A percentile compares a stretch with the other conserved stretches of the same genome.
Conservation (phyloP, 2,888 invertebrate species). For the Corythucha ciliata region DNA sequence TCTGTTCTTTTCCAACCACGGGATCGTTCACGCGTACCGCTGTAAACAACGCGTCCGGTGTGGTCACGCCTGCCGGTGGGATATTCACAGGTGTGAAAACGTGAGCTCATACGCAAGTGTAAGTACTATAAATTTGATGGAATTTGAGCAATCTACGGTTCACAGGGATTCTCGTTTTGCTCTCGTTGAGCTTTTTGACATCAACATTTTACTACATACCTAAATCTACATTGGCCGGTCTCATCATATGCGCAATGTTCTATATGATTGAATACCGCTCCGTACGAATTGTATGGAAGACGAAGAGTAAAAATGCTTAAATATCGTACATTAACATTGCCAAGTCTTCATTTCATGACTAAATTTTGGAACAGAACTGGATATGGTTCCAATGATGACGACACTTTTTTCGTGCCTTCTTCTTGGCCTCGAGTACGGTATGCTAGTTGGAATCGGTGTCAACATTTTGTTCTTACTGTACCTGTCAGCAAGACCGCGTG, state of each 20-base stretch:
- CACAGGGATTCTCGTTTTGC: conserved; percentile 58
- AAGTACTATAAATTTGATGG: too few relatives aligned
- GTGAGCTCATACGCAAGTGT: conserved; percentile 1
- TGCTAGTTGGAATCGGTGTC: conserved; percentile 48
- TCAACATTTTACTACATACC: conserved; percentile 77
- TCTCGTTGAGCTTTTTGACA: conserved; percentile 70
- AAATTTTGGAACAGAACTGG: conserved; percentile 48
- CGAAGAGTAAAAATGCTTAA: conserved; percentile 56
- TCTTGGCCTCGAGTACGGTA: conserved; percentile 55
- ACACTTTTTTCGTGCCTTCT: conserved; percentile 52
- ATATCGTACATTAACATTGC: too few relatives aligned
- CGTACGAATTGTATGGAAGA: conserved; percentile 61
- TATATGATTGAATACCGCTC: conserved; percentile 67
- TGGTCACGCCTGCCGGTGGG: conserved; percentile 72
- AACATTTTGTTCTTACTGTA: conserved; percentile 48
- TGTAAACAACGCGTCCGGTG: conserved; percentile 84
- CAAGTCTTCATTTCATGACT: too few relatives aligned
- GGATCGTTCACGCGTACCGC: conserved; percentile 82
- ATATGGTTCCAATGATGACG: conserved; percentile 49
- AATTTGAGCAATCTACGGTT: too few relatives aligned
- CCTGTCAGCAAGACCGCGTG: conserved; percentile 45
- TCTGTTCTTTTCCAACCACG: conserved; percentile 75
- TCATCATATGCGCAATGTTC: conserved; percentile 82
- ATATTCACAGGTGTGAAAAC: conserved; percentile 64
- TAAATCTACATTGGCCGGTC: conserved; percentile 72